Base-by-base conservation (phyloP, 2,113 vertebrate species). In the Cyanoramphus novaezelandiae region DNA sequence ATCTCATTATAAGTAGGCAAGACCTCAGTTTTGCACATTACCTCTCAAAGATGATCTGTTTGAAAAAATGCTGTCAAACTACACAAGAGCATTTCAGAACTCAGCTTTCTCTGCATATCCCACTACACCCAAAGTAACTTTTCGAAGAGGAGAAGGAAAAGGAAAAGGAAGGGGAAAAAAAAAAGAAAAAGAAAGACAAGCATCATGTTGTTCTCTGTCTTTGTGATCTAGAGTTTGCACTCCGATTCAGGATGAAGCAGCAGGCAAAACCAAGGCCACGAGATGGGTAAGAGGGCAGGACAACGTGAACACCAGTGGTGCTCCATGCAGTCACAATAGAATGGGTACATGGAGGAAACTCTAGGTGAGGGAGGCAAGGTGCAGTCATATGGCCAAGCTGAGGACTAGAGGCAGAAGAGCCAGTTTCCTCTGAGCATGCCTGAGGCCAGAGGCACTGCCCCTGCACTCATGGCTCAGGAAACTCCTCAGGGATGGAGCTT, bases 401-500 rank as follows among this genome's bases (percentile, higher is more conserved):
- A 29, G 15, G 41, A 10, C 9, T 4, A 55, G 49, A 39, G 47
- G 23, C 33, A 39, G n/a, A 70, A n/a, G 23, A 63, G 4, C 11
- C 2, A 6, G 39, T 53, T 70, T 39, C 20, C 37, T 35, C 2
- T 0, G 72, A 35, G 49, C 49, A 46, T 4, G 1, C 41, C 24
- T 6, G 2, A 35, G 28, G 29, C 28, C 5, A 8, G 33, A 57
- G 52, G 20, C 63, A 31, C 50, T 27, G 21, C 14, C 59, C 39
- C 28, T 28, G 27, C 2, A 0, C 13, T n/a, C 50, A 10, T 0
- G 0, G 44, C 63, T 65, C 43, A 19, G n/a, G 50, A 41, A 28
- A 49, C 25, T 28, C 27, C 17, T n/a, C 50, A 59, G 62, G 52
- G 52, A 19, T 76, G 43, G 15, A 49, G 14, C 18, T 19, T 59